Percentiles rank a stretch among this genome's conserved stretches.
Conservation (phyloP, 2,888 invertebrate genomes). For the Hyppa rectilinea region DNA sequence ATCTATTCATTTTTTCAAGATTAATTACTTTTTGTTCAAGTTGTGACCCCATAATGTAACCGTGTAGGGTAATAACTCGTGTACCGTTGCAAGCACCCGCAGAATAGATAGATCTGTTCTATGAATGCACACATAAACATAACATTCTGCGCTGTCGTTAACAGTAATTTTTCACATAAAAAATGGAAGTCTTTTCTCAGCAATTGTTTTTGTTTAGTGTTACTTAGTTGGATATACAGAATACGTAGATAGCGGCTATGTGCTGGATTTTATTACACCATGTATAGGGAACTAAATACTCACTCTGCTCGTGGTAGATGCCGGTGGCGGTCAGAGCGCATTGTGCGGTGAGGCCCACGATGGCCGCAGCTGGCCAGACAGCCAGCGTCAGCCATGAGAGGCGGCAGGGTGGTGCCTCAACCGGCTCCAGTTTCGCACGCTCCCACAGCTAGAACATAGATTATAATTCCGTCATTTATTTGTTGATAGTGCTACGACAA, state of each 20-base stretch:
- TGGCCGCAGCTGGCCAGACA: constrained; percentile 93
- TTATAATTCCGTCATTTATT: background rate
- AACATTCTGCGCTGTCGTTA: no score
- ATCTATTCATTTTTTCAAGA: no score
- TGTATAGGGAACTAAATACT: background rate
- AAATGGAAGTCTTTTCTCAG: background rate
- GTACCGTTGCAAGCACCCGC: no score
- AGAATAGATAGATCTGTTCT: no score
- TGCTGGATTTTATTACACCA: no score
- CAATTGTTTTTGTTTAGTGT: background rate
- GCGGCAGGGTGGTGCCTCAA: constrained; percentile 91
- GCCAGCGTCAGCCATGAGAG: constrained; percentile 94
- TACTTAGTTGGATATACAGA: background rate
- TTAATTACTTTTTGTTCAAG: no score
- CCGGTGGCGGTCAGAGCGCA: constrained; percentile 93
- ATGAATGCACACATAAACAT: no score
- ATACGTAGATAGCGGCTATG: no score
- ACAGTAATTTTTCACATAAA: background rate
- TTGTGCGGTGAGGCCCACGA: constrained; percentile 93
- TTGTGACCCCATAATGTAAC: no score
- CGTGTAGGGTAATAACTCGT: no score
- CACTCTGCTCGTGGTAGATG: constrained; percentile 92
- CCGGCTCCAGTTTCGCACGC: constrained; percentile 91
- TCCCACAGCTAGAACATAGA: constrained; percentile 90
- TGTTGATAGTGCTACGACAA: background rate